These are phyloP conservation scores for Jacana jacana DNA, from an alignment of 2,113 vertebrate species.

Conservation along the genomic window DNA sequence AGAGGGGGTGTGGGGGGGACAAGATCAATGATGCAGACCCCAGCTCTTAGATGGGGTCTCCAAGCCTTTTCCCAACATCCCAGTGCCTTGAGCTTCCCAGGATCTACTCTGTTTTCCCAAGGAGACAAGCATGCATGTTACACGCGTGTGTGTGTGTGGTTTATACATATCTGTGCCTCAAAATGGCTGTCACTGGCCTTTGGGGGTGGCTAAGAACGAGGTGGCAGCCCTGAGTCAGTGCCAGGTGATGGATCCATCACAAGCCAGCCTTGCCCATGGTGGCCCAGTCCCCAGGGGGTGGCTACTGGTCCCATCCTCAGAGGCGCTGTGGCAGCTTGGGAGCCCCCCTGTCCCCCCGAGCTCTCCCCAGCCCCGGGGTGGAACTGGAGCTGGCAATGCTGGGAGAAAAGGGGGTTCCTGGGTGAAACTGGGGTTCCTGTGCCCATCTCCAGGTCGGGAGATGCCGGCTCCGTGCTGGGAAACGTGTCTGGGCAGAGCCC, in stretches of 20 bases:
- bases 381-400: background rate
- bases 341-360: too few species aligned
- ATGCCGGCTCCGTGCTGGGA: background rate
- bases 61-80: too few species aligned
- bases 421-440: background rate
- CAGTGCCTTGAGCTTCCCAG: background rate
- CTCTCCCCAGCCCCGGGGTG: background rate
- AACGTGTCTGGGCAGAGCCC: background rate
- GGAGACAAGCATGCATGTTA: rapidly evolving
- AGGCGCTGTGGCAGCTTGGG: background rate
- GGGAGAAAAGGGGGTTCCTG: background rate
- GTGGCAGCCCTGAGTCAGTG: background rate
- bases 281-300: background rate
- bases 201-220: background rate
- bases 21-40: background rate
- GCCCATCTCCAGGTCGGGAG: background rate
- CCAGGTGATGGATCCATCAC: background rate
- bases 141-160: background rate
- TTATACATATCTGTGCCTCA: background rate
- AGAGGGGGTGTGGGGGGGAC: too few species aligned
- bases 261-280: background rate
- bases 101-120: background rate
- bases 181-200: background rate
- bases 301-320: background rate
- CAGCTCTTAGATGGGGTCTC: background rate